phyloP scores from a whole-genome alignment of 2,113 vertebrate species.

The Dromas ardeola region DNA sequence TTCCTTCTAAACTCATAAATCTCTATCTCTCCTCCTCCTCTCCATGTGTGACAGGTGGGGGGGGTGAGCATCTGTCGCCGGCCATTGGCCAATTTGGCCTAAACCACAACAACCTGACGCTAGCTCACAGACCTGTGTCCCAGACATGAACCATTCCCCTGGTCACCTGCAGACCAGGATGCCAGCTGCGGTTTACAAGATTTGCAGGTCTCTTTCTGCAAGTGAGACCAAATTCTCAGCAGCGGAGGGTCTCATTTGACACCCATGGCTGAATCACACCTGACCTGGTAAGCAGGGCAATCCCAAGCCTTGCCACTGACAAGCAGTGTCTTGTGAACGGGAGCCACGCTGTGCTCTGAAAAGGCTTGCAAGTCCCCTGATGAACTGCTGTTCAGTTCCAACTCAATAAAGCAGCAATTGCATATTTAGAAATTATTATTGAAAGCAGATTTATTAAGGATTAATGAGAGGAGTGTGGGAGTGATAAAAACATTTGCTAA shows the following conservation, averaged over 20 bases:
- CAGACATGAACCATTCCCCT: too few species aligned
- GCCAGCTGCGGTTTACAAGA: neutral
- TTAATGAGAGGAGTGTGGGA: neutral
- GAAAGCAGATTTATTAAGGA: conserved; percentile 48
- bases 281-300: neutral
- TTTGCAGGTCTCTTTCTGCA: neutral
- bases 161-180: neutral
- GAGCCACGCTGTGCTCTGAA: fast-evolving
- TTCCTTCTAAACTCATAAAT: too few species aligned
- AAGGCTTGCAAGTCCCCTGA: neutral
- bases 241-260: fast-evolving
- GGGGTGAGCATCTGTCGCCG: too few species aligned
- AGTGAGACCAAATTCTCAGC: fast-evolving
- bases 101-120: too few species aligned
- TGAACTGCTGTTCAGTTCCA: fast-evolving
- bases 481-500: conserved; percentile 1
- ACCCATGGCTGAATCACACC: neutral
- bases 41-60: too few species aligned
- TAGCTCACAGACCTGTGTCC: neutral
- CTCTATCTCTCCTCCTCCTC: too few species aligned
- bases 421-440: neutral
- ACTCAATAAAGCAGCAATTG: neutral
- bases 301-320: neutral
- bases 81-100: too few species aligned
- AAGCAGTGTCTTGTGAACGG: fast-evolving